These are phyloP conservation scores for Thaleichthys pacificus DNA, from an alignment of 2,797 vertebrate species.

Conservation along the genomic window DNA sequence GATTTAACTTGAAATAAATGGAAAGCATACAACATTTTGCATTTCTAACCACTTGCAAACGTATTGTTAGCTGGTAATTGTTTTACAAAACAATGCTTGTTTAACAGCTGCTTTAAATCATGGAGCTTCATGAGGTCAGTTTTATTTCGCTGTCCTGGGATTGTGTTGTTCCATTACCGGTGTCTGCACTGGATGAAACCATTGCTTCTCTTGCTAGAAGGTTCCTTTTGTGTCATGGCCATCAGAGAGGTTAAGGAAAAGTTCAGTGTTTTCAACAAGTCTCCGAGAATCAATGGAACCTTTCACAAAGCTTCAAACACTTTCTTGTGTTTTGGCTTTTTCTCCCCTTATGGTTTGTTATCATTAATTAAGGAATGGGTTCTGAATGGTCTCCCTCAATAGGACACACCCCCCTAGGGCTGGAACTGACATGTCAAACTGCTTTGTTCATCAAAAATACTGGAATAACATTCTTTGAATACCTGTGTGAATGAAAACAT, in stretches of 20 bases:
- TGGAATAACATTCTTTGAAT: slow-evolving; percentile 76
- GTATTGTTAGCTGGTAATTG: not conserved
- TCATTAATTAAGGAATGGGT: slow-evolving; percentile 56
- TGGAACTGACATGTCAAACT: slow-evolving; percentile 32
- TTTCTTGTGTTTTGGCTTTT: slow-evolving; percentile 32
- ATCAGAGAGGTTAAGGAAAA: slow-evolving; percentile 6
- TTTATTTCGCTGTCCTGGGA: slow-evolving; percentile 13
- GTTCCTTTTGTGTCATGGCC: slow-evolving; percentile 18
- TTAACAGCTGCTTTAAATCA: slow-evolving; percentile 1
- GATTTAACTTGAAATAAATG: no score
- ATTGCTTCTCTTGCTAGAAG: slow-evolving; percentile 9
- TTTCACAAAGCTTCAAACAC: slow-evolving; percentile 45
- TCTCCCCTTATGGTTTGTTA: slow-evolving; percentile 59
- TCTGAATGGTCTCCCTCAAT: slow-evolving; percentile 21
- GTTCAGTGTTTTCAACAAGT: slow-evolving; percentile 35
- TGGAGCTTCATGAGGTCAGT: not conserved
- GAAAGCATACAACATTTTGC: no score
- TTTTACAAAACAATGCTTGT: slow-evolving; percentile 3
- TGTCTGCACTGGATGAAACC: slow-evolving; percentile 14
- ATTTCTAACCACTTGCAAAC: no score
- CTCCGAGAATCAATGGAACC: slow-evolving; percentile 49
- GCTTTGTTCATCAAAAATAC: slow-evolving; percentile 60
- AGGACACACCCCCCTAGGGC: slow-evolving; percentile 43
- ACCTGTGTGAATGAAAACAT: slow-evolving; percentile 62
- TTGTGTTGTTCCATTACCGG: slow-evolving; percentile 20